Evolutionary conservation across 1,140 invertebrate genomes (phyloP), one percentile per base, ranked within the genome.

Genomic region (Scaptomyza montana): DNA sequence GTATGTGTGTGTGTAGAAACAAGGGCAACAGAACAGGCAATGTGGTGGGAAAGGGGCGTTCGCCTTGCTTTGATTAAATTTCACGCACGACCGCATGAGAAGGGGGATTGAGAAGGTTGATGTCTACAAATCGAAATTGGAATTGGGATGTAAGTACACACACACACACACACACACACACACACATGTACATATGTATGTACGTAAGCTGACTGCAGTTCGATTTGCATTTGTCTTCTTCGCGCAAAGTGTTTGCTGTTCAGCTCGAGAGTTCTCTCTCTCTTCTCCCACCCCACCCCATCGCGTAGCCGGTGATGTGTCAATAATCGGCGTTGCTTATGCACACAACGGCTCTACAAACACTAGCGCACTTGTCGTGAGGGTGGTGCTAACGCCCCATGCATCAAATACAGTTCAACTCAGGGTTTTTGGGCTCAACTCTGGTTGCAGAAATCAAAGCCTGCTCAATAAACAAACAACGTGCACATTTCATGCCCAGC

Each of bases 241-340:
- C 57, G 57, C 66, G 71, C 71, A 59, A 74, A 70, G 65, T 77
- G 75, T 77, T 77, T 77, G 65, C 60, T 59, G 28, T 67, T 75
- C 66, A 56, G 67, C 66, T 75, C 45, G 61, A 70, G 66, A 65
- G 59, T 53, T 39, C 41, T 10, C 28, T 33, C 56, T 21, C 39
- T 19, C 57, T 8, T 10, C 16, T 36, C 4, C 9, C 19, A 0
- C 13, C 41, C 8, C 16, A 12, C 1, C 21, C 36, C 33, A 54
- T 57, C 59, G 65, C 50, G 60, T 67, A 74, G 45, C 49, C 67
- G 81, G 80, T 69, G 66, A 77, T 82, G 84, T 87, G 84, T 87
- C 82, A 87, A 87, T 87, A 87, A 87, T 87, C 82, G 76, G 67
- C 59, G 62, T 82, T 81, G 78, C 82, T 79, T 89, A 82, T 87